Base-by-base conservation (phyloP, 2,113 vertebrate genomes). In the Meriones unguiculatus region DNA sequence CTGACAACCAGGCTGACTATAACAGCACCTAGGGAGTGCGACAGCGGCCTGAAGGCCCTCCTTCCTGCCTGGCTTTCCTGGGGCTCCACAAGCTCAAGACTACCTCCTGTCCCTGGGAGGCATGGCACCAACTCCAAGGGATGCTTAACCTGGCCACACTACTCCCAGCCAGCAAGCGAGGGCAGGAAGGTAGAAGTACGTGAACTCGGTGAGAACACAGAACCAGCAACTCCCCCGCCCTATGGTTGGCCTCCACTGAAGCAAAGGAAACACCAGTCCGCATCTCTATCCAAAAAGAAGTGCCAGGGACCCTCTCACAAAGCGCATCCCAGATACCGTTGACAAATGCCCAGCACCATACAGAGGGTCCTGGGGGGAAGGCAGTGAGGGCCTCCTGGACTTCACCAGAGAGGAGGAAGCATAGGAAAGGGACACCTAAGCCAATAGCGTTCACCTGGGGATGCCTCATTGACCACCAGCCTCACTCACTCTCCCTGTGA, bases 11-110 rank as follows among this genome's bases (percentile, higher is more conserved):
- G 28, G 18, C 7, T 14, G 4, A 64, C 72, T 25, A 59, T 1
- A 0, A n/a, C 0, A n/a, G 41, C 52, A 9, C 14, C 32, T 2
- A 0, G 30, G 78, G 12, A 52, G 22, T 41, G 3, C 5, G 35
- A 32, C 35, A 9, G 0, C 0, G 7, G 5, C 1, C 5, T 10
- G 0, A 7, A 1, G 14, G 57, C 32, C 24, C 62, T 35, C 54
- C 65, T 1, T 14, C 0, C 7, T 4, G 6, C 20, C 59, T 25
- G 11, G 20, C 32, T 25, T 7, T 15, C 32, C 41, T 38, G 46
- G 46, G 46, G 46, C 46, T 46, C 28, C 17, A 2, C 0, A 18
- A 50, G 57, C 41, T 3, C 25, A 2, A 0, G 54, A 20, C 13
- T 18, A 14, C 35, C 35, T 62, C 10, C 11, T 70, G 64, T 57